These are phyloP conservation scores for Paratilapia polleni DNA, from an alignment of 2,113 vertebrate species.

Conservation along the genomic window DNA sequence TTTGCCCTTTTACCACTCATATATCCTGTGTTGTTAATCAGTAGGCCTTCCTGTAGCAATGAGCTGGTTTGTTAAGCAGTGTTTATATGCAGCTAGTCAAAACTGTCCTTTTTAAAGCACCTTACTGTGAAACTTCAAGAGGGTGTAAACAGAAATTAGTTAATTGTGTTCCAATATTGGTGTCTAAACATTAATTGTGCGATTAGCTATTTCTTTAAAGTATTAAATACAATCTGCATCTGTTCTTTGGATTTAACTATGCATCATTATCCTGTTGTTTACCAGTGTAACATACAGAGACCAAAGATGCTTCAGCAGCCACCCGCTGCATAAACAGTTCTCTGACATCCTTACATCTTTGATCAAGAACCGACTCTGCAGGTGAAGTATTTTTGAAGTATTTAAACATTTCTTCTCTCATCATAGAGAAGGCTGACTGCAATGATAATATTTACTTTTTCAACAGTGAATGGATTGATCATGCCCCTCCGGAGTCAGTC, in stretches of 20 bases:
- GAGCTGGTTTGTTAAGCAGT: neutral
- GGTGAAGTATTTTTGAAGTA: conserved; percentile 69
- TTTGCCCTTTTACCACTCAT: too few species aligned
- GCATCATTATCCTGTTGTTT: neutral
- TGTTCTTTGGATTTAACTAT: neutral
- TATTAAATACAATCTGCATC: neutral
- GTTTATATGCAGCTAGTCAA: neutral
- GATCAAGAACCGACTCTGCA: conserved; percentile 89
- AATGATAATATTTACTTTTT: conserved; percentile 3
- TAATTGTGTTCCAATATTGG: neutral
- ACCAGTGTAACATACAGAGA: conserved; percentile 85
- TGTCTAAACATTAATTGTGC: accelerated
- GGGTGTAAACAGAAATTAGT: too few species aligned
- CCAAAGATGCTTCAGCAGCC: conserved; percentile 87
- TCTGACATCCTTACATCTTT: conserved; percentile 83
- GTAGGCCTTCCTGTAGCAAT: neutral
- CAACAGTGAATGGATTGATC: conserved; percentile 85
- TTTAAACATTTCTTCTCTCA: neutral
- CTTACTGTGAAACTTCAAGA: neutral
- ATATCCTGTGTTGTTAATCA: too few species aligned
- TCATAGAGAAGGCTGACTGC: accelerated
- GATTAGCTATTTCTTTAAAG: neutral
- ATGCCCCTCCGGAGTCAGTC: conserved; percentile 80
- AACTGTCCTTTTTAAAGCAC: neutral
- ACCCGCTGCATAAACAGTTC: conserved; percentile 82